Conservation (phyloP, 2,888 invertebrate genomes). For the Hemistola chrysoprasaria region DNA sequence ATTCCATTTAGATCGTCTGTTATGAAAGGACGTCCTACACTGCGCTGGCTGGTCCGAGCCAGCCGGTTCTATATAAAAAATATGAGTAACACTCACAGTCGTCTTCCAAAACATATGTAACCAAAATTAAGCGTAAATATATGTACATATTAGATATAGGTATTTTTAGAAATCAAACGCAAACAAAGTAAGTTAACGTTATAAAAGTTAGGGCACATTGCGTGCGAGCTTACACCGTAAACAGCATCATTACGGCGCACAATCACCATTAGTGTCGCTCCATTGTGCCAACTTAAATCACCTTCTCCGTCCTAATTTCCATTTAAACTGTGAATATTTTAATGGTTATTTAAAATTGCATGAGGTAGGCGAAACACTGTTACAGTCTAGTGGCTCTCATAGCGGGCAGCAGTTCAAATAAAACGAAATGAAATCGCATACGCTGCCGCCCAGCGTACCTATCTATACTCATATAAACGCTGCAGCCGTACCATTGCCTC, state of each 20-base stretch:
- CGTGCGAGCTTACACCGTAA: conserved; percentile 21
- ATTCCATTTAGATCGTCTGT: too few species aligned
- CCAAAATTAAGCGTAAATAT: too few species aligned
- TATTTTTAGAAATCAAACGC: not conserved
- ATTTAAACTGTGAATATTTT: conserved; percentile 18
- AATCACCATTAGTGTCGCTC: conserved; percentile 48
- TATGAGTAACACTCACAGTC: too few species aligned
- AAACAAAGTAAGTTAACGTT: not conserved
- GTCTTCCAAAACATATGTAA: too few species aligned
- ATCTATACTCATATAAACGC: conserved; percentile 40
- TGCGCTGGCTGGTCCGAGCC: too few species aligned
- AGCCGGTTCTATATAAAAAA: too few species aligned
- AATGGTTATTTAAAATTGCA: conserved; percentile 39
- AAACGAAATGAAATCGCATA: conserved; percentile 58
- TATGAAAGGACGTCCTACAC: too few species aligned
- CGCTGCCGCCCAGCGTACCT: conserved; percentile 32
- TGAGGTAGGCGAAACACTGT: conserved; percentile 26
- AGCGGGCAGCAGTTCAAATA: conserved; percentile 52
- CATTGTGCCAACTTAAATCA: conserved; percentile 47
- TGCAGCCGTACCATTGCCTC: conserved; percentile 42
- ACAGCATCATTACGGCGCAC: conserved; percentile 38
- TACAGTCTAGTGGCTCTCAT: conserved; percentile 41
- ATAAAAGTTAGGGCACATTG: conserved; percentile 3
- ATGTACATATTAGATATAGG: too few species aligned
- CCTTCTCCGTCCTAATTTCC: conserved; percentile 29